Base-by-base conservation (phyloP, 2,888 invertebrate genomes). In the Tiliacea aurago region DNA sequence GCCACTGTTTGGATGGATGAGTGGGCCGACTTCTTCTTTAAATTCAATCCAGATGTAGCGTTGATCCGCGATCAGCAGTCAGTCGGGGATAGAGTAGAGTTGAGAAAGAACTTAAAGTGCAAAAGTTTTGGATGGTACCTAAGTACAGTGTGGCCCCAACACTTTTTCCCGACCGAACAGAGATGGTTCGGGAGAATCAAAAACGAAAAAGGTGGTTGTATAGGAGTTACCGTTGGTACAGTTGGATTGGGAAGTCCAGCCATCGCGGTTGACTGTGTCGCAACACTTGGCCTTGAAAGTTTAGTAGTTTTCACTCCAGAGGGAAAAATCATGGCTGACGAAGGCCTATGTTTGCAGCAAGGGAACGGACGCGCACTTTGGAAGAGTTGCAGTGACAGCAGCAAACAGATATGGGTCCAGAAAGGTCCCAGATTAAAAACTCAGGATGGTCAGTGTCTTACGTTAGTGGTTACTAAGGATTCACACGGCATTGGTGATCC, bases 1-100 rank as follows among this genome's bases (percentile, higher is more conserved):
- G 99, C 99, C 0, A 97, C 98, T 4, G 99, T 99, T 0, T 99
- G 99, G 99, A 98, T 99, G 98, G 99, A 99, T 91, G 98, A 99
- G 71, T 99, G 99, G 98, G 98, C 98, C 18, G 98, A 98, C 80
- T 99, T 99, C 93, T 98, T 98, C 90, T 98, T 99, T 92, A 98
- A 98, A 91, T 98, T 98, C 86, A 99, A 98, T 90, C 97, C 97
- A 84, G 97, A 97, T 55, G 97, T 98, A 0, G 97, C 97, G 0
- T 90, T 93, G 0, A 92, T 93, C 68, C 96, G 97, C 43, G 97
- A 97, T 65, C 95, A 97, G 70, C 98, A 98, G 86, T 95, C 97
- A 74, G 96, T 98, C 0, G 95, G 95, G 0, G 95, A 97, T 47
- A 96, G 99, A 70, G 86, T 98, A 20, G 97, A 97, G 43, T 93